A percentile compares a stretch with the other conserved stretches of the same genome.
Evolutionary conservation across 2,797 vertebrate species (phyloP).

Genomic region (Lycodopsis pacificus): DNA sequence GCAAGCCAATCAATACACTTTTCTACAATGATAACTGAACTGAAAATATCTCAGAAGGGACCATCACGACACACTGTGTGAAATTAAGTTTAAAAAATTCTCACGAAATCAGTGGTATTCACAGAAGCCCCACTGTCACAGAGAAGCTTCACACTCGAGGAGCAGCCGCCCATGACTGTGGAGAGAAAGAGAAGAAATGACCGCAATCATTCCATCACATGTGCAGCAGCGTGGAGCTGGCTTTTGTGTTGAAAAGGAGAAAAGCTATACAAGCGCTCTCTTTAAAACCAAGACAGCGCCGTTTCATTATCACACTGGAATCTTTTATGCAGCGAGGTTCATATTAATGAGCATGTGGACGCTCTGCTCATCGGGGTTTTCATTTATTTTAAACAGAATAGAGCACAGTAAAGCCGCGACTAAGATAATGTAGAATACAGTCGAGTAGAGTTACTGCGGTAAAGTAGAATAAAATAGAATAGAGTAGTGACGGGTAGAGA

Average conservation of each 20-base stretch:
- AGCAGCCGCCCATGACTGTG: slow-evolving; percentile 94
- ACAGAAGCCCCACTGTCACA: slow-evolving; percentile 93
- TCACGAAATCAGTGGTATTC: slow-evolving; percentile 92
- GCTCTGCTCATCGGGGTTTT: background rate
- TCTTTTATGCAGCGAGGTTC: background rate
- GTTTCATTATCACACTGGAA: background rate
- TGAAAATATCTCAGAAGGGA: background rate
- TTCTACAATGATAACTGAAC: slow-evolving; percentile 6
- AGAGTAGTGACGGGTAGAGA: no score
- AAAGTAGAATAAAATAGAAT: background rate
- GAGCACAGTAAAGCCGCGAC: background rate
- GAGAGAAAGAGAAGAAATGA: background rate
- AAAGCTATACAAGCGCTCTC: background rate
- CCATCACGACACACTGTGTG: slow-evolving; percentile 8
- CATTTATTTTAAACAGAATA: background rate
- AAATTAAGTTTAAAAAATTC: slow-evolving; percentile 62
- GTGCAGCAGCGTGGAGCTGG: background rate
- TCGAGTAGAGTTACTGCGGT: background rate
- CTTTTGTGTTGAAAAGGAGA: background rate
- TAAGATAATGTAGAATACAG: background rate
- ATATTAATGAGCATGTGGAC: background rate
- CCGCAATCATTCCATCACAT: slow-evolving; percentile 29
- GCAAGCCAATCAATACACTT: background rate
- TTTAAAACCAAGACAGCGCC: background rate
- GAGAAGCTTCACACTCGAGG: slow-evolving; percentile 94